Evolutionary conservation across 2,797 vertebrate species (phyloP), one percentile per base, ranked within the genome.

Genomic region (Scyliorhinus canicula): DNA sequence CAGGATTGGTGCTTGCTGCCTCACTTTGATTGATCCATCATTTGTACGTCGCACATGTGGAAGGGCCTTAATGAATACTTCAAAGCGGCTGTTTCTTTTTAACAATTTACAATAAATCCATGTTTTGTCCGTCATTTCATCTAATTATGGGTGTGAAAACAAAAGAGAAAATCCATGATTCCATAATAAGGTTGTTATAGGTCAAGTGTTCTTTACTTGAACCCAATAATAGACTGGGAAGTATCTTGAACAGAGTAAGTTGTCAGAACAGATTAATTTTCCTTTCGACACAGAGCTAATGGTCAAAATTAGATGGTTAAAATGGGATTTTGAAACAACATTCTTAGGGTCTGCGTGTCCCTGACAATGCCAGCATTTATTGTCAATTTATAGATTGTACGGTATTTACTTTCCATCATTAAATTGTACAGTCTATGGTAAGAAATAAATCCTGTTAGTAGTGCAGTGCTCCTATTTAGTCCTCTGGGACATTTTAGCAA

Each of bases 201-300:
- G 52, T 55, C 26, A 86, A 52, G 8, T 55, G 50, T 35, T 86
- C 26, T 85, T 55, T 47, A 82, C 21, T 82, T 82, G 79, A 82
- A 82, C 79, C 21, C 16, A 47, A 82, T 47, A 21, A 44, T 82
- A 82, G 40, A 82, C 40, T 35, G 50, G 1, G 16, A 85, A 44
- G 86, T 95, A 95, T 94, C 95, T 95, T 95, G 95, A 63, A 95
- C 63, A 67, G 95, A 95, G 95, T 95, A 95, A 95, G 95, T 86
- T 31, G 95, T 95, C 86, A 95, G 88, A 50, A 65, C 74, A 77
- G 95, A 95, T 52, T 95, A 95, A 95, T 95, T 95, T 50, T 95
- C 95, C 95, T 95, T 95, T 69, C 95, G 65, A 63, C 82, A 95
- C 63, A 57, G 93, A 50, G 95, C 95, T 95, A 95, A 95, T 50